Evolutionary conservation across 2,113 vertebrate species (phyloP).

Genomic region (Haplochromis vanheusdeni): DNA sequence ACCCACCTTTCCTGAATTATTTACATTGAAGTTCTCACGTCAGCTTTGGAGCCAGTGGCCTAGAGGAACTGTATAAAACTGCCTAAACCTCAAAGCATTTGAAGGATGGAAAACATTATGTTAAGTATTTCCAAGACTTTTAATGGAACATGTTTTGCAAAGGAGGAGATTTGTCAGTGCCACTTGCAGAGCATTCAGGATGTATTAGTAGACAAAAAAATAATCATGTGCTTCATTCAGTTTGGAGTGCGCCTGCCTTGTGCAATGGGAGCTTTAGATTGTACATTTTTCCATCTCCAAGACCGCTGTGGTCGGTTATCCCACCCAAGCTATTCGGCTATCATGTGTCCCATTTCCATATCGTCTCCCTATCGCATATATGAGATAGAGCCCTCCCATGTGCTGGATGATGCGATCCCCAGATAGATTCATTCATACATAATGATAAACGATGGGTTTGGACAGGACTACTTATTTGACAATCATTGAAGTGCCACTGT

Average conservation of each 20-base stretch:
- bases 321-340: constrained; percentile 20
- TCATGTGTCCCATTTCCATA: constrained; percentile 61
- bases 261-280: neutral
- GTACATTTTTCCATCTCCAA: constrained; percentile 15
- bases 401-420: constrained; percentile 55
- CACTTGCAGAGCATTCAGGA: neutral
- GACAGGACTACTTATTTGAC: constrained; percentile 73
- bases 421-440: constrained; percentile 66
- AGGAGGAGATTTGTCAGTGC: neutral
- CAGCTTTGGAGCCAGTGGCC: constrained; percentile 20
- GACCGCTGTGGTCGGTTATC: constrained; percentile 17
- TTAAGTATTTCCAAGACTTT: constrained; percentile 20
- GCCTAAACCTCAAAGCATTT: constrained; percentile 7
- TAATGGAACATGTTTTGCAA: neutral
- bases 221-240: neutral
- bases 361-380: constrained; percentile 52
- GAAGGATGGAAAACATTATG: neutral
- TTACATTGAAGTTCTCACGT: constrained; percentile 47
- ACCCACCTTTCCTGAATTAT: constrained; percentile 57
- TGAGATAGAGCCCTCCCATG: constrained; percentile 48
- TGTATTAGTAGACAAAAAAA: neutral
- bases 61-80: constrained; percentile 2
- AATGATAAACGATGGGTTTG: constrained; percentile 71
- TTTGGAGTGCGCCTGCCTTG: neutral
- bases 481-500: constrained; percentile 69